These are phyloP conservation scores for Callaeas wilsoni DNA, from an alignment of 2,113 vertebrate species.

Conservation along the genomic window DNA sequence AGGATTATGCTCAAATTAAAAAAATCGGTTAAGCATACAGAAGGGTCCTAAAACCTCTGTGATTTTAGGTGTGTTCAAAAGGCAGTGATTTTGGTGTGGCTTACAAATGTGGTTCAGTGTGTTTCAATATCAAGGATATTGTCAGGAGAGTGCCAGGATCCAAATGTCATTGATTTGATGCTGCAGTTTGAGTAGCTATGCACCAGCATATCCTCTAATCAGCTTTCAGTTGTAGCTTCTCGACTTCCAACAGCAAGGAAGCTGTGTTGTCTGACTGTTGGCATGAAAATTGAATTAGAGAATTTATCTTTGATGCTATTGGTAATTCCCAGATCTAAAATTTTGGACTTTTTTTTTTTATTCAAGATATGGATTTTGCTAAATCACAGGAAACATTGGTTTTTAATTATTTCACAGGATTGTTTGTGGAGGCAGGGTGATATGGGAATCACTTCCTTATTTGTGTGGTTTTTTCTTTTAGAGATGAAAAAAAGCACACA, in stretches of 20 bases:
- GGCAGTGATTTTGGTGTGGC: not conserved
- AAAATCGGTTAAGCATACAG: not conserved
- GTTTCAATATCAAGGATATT: not conserved
- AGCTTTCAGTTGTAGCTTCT: not conserved
- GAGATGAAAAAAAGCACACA: not conserved
- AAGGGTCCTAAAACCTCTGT: not conserved
- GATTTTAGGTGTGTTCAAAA: not conserved
- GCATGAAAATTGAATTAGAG: not conserved
- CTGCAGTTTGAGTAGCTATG: not conserved
- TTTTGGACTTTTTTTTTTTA: not conserved
- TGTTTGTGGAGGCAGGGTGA: not conserved
- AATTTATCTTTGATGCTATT: not conserved
- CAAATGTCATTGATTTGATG: not conserved
- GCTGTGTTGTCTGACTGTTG: not conserved
- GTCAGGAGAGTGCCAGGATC: not conserved
- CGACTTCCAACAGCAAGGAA: not conserved
- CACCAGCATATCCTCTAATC: not conserved
- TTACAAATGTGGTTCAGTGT: not conserved
- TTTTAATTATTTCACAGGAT: conserved; percentile 56
- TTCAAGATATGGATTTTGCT: not conserved
- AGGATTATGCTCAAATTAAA: not conserved
- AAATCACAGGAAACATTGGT: conserved; percentile 20
- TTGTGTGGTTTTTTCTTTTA: not conserved
- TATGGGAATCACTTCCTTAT: not conserved
- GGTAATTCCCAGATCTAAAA: not conserved